Base-by-base conservation (phyloP, 2,888 invertebrate species). In the Lacanobia wlatinum region DNA sequence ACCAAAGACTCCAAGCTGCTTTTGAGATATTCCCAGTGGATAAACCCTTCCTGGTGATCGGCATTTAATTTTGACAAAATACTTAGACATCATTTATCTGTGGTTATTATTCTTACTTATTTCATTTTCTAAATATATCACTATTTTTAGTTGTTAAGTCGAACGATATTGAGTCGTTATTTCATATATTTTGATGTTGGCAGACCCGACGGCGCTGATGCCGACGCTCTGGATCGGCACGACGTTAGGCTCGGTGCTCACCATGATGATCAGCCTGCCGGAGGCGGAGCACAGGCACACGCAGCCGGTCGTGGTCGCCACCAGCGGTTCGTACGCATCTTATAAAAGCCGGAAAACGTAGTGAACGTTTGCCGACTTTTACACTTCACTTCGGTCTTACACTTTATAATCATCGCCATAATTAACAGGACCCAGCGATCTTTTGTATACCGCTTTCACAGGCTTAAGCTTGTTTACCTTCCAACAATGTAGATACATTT, bases 181-280 rank as follows among this genome's bases (percentile, higher is more conserved):
- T 65, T 28, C 12, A 46, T 48, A 18, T 55, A 12, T 53, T 55
- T 48, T 62, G 9, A 21, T 23, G 71, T 58, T 38, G 23, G 21
- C 93, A 99, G 99, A 99, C 96, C 97, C 98, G 87, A 97, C 97
- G 93, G 97, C 97, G 88, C 97, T 98, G 91, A 95, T 97, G 89
- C 99, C 99, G 85, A 99, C 99, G 87, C 96, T 99, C 84, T 99
- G 99, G 99, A 98, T 99, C 89, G 99, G 99, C 89, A 99, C 99
- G 86, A 99, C 99, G 94, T 97, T 98, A 89, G 99, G 99, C 88
- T 99, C 99, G 75, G 98, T 99, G 92, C 97, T 99, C 90, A 99
- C 99, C 81, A 97, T 99, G 94, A 97, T 98, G 94, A 97, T 99
- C 91, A 98, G 97, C 92, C 97, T 98, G 86, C 97, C 98, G 76